phyloP scores from a whole-genome alignment of 2,888 invertebrate genomes.

The Lymantria dispar region DNA sequence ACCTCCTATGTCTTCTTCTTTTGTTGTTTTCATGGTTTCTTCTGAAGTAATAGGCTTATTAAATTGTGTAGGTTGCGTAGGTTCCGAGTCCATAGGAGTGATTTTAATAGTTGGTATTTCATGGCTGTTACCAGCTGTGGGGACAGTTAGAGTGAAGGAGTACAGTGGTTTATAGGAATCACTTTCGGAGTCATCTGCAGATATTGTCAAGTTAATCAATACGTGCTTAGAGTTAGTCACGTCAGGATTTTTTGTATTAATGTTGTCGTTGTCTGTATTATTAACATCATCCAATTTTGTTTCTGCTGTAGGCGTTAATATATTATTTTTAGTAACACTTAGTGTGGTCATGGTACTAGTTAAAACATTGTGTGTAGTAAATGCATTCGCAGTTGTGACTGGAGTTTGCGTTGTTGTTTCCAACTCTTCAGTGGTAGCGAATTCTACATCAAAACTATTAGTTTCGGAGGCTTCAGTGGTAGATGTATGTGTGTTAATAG shows the following conservation, averaged over 20 bases:
- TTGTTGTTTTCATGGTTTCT: constrained; percentile 42
- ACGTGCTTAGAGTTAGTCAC: constrained; percentile 83
- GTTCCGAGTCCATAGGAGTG: constrained; percentile 69
- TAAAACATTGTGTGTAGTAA: constrained; percentile 47
- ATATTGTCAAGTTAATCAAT: constrained; percentile 91
- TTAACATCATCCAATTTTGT: constrained; percentile 39
- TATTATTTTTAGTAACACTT: constrained; percentile 49
- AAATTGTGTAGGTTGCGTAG: constrained; percentile 67
- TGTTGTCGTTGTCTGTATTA: constrained; percentile 38
- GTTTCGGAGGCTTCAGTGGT: constrained; percentile 4
- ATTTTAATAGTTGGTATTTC: constrained; percentile 82
- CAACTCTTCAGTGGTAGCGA: constrained; percentile 22
- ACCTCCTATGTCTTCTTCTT: constrained; percentile 78
- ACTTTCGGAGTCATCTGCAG: constrained; percentile 82
- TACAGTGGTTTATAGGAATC: constrained; percentile 85
- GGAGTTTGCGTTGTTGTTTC: constrained; percentile 27
- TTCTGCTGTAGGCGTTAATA: constrained; percentile 25
- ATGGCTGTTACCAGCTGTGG: constrained; percentile 81
- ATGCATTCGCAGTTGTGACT: constrained; percentile 42
- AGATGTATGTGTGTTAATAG: background rate
- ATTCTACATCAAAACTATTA: background rate
- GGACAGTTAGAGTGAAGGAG: constrained; percentile 90
- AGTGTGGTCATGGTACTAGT: constrained; percentile 44
- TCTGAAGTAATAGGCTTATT: constrained; percentile 70
- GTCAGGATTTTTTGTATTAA: constrained; percentile 35